Evolutionary conservation across 2,113 vertebrate species (phyloP), one percentile per base, ranked within the genome.

Genomic region (Forbesichthys agassizii): DNA sequence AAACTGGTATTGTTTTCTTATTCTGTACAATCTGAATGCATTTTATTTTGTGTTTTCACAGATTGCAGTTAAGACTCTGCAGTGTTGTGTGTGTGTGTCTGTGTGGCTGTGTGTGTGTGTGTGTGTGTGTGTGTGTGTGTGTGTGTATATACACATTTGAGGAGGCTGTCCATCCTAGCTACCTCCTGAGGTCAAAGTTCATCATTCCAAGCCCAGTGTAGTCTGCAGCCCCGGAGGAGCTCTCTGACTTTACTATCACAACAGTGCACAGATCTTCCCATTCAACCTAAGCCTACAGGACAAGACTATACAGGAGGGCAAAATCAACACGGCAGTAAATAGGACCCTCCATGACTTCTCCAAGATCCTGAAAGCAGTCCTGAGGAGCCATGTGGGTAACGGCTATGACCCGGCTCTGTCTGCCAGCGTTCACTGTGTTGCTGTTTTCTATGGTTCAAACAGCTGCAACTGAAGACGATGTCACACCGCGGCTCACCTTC

Each of bases 401-500:
- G 77, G 84, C 73, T 7, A 84, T 89, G 86, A 80, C 76, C 70
- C 68, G 62, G 76, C 74, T 90, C 53, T 73, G 66, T 75, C 68
- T 91, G 65, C 74, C 78, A 13, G 76, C 79, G 74, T 72, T 48
- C 61, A 56, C 68, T 13, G 49, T 88, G 64, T 75, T 89, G 9
- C 74, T 90, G 60, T 56, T 84, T n/a, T 64, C 74, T 53, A 77
- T 73, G 42, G 64, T 80, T 70, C 84, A 83, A 7, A 59, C 69
- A 42, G 64, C 78, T 3, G 69, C 75, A 70, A 67, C 69, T 2
- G 90, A 91, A 64, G 78, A 77, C 11, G 92, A 93, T 33, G 90
- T 93, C 67, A 93, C 87, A n/a, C 92, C 92, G 58, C 90, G 92
- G 18, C 86, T 93, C 78, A 90, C 86, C 79, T 93, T 93, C 82